A percentile compares a stretch with the other conserved stretches of the same genome.
phyloP scores from a whole-genome alignment of 1,140 invertebrate species.

The Leguminivora glycinivorella region DNA sequence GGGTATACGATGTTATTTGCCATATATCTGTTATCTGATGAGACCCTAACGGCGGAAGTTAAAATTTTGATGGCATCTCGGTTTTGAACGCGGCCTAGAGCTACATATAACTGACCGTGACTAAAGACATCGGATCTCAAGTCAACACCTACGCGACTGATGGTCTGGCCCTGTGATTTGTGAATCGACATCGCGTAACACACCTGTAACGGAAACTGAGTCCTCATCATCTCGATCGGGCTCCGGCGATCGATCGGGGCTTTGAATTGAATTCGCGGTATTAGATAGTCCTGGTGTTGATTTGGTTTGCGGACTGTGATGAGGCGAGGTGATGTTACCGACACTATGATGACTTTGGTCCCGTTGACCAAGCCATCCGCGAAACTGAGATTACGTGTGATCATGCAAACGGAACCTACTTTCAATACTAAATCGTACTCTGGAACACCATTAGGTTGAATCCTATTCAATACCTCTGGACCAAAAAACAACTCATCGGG shows the following conservation, averaged over 20 bases:
- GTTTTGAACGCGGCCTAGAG: constrained; percentile 7
- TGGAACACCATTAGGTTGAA: constrained; percentile 12
- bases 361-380: constrained; percentile 15
- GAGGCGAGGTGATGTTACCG: constrained; percentile 2
- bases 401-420: constrained; percentile 8
- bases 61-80: not conserved
- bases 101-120: constrained; percentile 25
- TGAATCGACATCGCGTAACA: constrained; percentile 27
- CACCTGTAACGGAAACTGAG: constrained; percentile 14
- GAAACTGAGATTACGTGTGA: not conserved
- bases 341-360: constrained; percentile 18
- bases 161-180: constrained; percentile 24
- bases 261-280: constrained; percentile 15
- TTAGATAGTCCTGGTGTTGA: not conserved
- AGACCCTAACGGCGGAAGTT: not conserved
- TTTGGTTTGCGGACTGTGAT: constrained; percentile 14
- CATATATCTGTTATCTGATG: not conserved
- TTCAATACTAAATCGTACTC: not conserved
- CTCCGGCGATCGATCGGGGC: not conserved
- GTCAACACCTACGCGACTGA: constrained; percentile 18
- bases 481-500: constrained; percentile 9
- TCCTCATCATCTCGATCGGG: constrained; percentile 4
- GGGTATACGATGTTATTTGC: not conserved
- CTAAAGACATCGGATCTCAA: constrained; percentile 9
- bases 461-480: not conserved